Evolutionary conservation across 2,888 invertebrate species (phyloP).

Genomic region (Drosophila paramelanica): DNA sequence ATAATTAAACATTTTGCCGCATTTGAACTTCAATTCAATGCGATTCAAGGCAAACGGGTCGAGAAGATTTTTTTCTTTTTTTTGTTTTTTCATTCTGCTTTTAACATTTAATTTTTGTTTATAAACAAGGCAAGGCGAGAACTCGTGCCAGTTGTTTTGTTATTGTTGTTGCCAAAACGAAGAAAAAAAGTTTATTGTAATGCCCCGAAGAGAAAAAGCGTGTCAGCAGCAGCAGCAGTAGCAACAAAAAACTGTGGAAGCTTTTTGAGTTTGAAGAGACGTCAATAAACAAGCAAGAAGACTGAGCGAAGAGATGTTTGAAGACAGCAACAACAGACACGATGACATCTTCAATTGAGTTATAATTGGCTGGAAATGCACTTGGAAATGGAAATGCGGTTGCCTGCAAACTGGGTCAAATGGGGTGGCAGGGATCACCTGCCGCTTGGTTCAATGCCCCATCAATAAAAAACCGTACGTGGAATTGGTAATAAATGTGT

Average conservation of each 20-base stretch:
- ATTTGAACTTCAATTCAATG: slow-evolving; percentile 72
- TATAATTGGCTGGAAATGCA: slow-evolving; percentile 59
- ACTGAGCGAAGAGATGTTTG: slow-evolving; percentile 18
- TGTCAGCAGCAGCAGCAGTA: slow-evolving; percentile 23
- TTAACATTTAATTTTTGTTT: slow-evolving; percentile 52
- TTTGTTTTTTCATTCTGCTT: slow-evolving; percentile 40
- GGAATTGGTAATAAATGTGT: background rate
- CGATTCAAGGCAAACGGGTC: slow-evolving; percentile 74
- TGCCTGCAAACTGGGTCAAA: slow-evolving; percentile 60
- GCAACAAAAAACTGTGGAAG: slow-evolving; percentile 9
- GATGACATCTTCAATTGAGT: slow-evolving; percentile 72
- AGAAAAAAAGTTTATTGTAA: slow-evolving; percentile 1
- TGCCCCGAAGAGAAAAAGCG: slow-evolving; percentile 23
- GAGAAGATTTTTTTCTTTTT: slow-evolving; percentile 52
- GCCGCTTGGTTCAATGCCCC: slow-evolving; percentile 39
- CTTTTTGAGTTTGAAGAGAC: slow-evolving; percentile 13
- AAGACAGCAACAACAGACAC: slow-evolving; percentile 36
- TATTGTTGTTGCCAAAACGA: slow-evolving; percentile 57
- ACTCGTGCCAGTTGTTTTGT: slow-evolving; percentile 54
- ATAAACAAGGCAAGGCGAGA: slow-evolving; percentile 63
- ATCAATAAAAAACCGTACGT: background rate
- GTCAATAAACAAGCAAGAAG: slow-evolving; percentile 30
- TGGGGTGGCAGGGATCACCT: slow-evolving; percentile 46
- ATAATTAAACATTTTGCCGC: slow-evolving; percentile 49
- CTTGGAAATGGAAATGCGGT: slow-evolving; percentile 47